Percentiles rank a stretch among this genome's conserved stretches.
phyloP scores from a whole-genome alignment of 1,140 invertebrate species.

The Trissolcus basalis region DNA sequence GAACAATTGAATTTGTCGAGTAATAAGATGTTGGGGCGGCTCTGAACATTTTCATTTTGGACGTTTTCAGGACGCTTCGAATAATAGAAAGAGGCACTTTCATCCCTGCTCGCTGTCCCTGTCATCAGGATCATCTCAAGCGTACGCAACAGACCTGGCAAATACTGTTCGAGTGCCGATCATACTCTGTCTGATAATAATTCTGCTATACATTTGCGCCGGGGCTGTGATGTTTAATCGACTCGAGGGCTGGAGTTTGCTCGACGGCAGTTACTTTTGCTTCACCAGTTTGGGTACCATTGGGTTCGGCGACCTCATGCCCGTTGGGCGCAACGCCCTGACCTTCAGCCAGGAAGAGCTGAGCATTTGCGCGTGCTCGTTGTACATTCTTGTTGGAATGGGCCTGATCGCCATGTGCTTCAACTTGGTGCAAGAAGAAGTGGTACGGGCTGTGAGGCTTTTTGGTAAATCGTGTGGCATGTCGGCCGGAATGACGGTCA shows the following conservation, averaged over 20 bases:
- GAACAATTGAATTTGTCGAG: too few species aligned
- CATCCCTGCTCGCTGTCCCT: constrained; percentile 68
- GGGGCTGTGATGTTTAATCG: constrained; percentile 94
- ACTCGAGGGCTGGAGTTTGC: constrained; percentile 90
- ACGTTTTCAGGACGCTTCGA: constrained; percentile 57
- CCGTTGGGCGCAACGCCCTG: constrained; percentile 83
- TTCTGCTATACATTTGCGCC: constrained; percentile 91
- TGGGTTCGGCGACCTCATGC: constrained; percentile 90
- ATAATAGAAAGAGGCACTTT: constrained; percentile 65
- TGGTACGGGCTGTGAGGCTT: constrained; percentile 81
- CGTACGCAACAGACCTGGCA: constrained; percentile 64
- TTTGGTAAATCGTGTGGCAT: constrained; percentile 76
- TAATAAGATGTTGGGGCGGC: too few species aligned
- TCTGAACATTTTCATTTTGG: too few species aligned
- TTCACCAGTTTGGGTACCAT: constrained; percentile 94
- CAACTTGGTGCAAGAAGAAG: constrained; percentile 95
- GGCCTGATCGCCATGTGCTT: constrained; percentile 97
- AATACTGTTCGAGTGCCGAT: constrained; percentile 85
- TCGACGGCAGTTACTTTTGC: constrained; percentile 95
- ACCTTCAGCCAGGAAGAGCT: constrained; percentile 84
- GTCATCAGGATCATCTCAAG: constrained; percentile 64
- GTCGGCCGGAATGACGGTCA: constrained; percentile 68
- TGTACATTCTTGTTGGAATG: constrained; percentile 96
- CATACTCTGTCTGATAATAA: constrained; percentile 90
- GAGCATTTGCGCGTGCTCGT: constrained; percentile 86